Evolutionary conservation across 2,113 vertebrate genomes (phyloP).

Genomic region (Nothocercus nigrocapillus): DNA sequence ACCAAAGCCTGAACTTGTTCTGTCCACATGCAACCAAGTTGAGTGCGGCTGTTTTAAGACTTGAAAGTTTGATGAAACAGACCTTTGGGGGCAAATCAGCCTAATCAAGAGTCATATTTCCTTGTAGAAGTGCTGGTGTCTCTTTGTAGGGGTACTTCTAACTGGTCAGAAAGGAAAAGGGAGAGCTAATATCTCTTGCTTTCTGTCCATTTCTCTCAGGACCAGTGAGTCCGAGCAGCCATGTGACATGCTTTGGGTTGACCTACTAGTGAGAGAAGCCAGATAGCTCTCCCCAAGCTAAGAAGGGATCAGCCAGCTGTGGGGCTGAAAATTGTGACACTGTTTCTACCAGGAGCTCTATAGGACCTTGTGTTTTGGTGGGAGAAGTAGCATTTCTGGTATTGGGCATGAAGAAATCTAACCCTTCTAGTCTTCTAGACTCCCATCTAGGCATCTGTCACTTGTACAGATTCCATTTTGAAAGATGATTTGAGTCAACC

Average conservation of each 20-base stretch:
- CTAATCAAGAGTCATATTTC: not conserved
- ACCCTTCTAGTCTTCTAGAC: not conserved
- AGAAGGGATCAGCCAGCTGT: not conserved
- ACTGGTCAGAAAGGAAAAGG: not conserved
- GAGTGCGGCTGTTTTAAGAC: fast-evolving
- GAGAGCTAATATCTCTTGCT: not conserved
- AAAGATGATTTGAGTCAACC: not conserved
- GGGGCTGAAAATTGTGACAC: not conserved
- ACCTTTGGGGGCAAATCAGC: too few relatives aligned
- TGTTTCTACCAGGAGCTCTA: not conserved
- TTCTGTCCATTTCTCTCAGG: not conserved
- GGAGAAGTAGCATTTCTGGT: not conserved
- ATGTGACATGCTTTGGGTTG: not conserved
- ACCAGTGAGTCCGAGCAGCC: not conserved
- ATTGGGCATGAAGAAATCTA: not conserved
- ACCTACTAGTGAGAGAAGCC: not conserved
- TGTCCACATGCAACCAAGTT: not conserved
- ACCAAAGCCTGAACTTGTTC: not conserved
- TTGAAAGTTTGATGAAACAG: not conserved
- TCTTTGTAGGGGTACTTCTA: not conserved
- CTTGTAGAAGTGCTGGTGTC: not conserved
- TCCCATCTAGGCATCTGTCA: too few relatives aligned
- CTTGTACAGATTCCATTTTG: not conserved
- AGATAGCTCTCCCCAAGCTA: too few relatives aligned
- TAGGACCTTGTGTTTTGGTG: not conserved